Evolutionary conservation across 2,888 invertebrate genomes (phyloP).

Genomic region (Sinodicranocentrus sp.): DNA sequence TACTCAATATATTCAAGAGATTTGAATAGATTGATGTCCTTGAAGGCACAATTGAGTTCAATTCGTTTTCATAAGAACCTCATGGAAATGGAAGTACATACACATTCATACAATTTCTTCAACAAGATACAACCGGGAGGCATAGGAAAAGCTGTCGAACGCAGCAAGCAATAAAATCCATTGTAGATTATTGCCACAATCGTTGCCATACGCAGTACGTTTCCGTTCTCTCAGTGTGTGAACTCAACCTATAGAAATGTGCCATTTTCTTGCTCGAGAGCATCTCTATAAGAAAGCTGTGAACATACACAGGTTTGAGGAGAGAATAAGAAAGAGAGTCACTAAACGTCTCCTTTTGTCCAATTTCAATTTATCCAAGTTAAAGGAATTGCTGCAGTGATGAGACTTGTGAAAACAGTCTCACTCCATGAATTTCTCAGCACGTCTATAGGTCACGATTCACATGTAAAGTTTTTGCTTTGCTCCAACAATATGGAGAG

Average conservation of each 20-base stretch:
- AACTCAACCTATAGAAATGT: no score
- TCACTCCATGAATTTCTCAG: no score
- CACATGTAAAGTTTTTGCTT: no score
- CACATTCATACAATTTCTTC: no score
- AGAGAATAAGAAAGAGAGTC: not conserved
- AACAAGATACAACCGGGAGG: not conserved
- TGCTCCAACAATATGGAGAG: no score
- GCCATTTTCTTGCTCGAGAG: no score
- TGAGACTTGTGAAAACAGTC: no score
- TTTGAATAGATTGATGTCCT: conserved; percentile 31
- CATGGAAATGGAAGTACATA: not conserved
- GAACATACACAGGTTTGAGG: no score
- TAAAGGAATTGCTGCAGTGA: conserved; percentile 3
- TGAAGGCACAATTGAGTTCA: conserved; percentile 19
- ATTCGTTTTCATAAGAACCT: not conserved
- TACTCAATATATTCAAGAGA: not conserved
- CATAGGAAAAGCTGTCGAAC: not conserved
- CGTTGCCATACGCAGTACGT: not conserved
- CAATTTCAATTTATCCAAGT: conserved; percentile 32
- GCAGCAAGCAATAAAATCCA: conserved; percentile 39
- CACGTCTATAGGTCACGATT: no score
- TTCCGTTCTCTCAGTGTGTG: no score
- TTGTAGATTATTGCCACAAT: conserved; percentile 38
- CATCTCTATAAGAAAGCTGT: no score
- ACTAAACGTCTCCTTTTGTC: conserved; percentile 16